Base-by-base conservation (phyloP, 2,113 vertebrate genomes). In the Blennius ocellaris region DNA sequence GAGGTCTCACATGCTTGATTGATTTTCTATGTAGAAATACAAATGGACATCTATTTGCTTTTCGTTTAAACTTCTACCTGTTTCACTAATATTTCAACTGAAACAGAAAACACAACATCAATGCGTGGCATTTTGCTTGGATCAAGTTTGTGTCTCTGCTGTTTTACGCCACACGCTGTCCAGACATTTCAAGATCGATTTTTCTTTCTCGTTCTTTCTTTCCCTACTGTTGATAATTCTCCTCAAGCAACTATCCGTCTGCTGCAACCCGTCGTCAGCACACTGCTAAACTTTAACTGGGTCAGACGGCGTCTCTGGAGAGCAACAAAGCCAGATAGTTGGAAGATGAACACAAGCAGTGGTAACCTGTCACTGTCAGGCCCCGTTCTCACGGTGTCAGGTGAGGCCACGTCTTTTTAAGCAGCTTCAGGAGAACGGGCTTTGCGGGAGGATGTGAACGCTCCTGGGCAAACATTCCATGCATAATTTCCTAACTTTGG, bases 241-340 rank as follows among this genome's bases (percentile, higher is more conserved):
- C 17, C 8, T 21, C 36, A 71, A 57, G 48, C 30, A 47, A 65
- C 10, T 72, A 48, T 52, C 45, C 52, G 48, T 30, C 73, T 73
- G 38, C 45, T 66, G 69, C 3, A 66, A 63, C 3, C 37, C 7
- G 47, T 45, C 14, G 64, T 49, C 56, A 63, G 54, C 70, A 38
- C 15, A 43, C n/a, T 30, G 21, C 57, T 43, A 11, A 11, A 73
- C 55, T 45, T 43, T 78, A 84, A 89, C 73, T 88, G 80, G 85
- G 82, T 88, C 82, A 86, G 58, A 82, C 70, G 43, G 64, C 63
- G 45, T 63, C 82, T 82, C 88, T 61, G 39, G 80, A 76, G 87
- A 81, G 48, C 50, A 54, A 54, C 17, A 73, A 81, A 81, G 62
- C 47, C 73, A 73, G 61, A 74, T 50, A 66, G 64, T 65, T 73